Evolutionary conservation across 2,113 vertebrate species (phyloP), one percentile per base, ranked within the genome.

Genomic region (Amphiprion ocellaris): DNA sequence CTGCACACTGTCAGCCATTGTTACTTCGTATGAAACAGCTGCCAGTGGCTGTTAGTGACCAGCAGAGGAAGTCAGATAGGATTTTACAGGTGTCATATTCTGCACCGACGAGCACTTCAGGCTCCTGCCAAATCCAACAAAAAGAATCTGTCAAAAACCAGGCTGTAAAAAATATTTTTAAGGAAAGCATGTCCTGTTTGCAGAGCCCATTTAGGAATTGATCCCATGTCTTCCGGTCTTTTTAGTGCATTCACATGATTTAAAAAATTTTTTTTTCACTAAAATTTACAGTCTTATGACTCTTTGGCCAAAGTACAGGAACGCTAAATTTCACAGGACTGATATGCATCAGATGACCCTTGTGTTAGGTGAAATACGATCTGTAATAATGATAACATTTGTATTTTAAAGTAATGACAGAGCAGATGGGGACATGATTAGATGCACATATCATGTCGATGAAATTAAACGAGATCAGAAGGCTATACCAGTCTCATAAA

Each of bases 41-140:
- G 91, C 76, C 90, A 41, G 68, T 63, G 79, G 72, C 64, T 69
- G 75, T 83, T 87, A 70, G 79, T 60, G 64, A 73, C 61, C 50
- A 82, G 66, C 82, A 61, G 21, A 60, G 58, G 28, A 63, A 61
- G 81, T 83, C 75, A 16, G 47, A 87, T 56, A 41, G 63, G 78
- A 86, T 88, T 89, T 87, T 89, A 77, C 89, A 89, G 85, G 87
- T 89, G 81, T 77, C 88, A 69, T 67, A 69, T 66, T 77, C 33
- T 47, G 37, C 64, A 89, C 30, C 17, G 24, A 4, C 23, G 46
- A 71, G 44, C 41, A 63, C 67, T 23, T 44, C 44, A n/a, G 54
- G 59, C 50, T 6, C 65, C 41, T 39, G 49, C 64, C 11, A 37
- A 71, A 47, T 46, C 53, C 54, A 55, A 41, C 47, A 49, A 70